Evolutionary conservation across 2,113 vertebrate genomes (phyloP).

Genomic region (Lonchura striata): DNA sequence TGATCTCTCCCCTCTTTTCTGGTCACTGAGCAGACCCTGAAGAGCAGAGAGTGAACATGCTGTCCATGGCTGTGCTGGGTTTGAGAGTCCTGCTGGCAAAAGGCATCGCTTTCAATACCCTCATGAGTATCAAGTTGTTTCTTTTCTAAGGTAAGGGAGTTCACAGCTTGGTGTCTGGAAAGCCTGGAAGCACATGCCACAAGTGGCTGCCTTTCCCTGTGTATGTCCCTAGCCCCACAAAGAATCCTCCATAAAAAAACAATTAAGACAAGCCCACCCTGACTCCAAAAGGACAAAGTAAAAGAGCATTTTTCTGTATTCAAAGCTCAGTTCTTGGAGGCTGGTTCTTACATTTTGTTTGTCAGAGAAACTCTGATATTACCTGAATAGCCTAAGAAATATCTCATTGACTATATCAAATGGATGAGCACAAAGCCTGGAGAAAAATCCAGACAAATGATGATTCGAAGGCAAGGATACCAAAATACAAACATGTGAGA

Average conservation of each 20-base stretch:
- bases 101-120: too few species aligned
- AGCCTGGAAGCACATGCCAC: not conserved
- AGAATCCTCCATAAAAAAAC: not conserved
- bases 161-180: not conserved
- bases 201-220: not conserved
- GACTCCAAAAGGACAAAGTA: not conserved
- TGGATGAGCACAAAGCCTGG: not conserved
- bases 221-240: not conserved
- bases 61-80: too few species aligned
- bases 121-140: too few species aligned
- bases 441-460: not conserved
- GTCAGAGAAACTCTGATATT: not conserved
- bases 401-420: not conserved
- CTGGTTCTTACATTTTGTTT: not conserved
- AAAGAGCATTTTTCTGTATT: not conserved
- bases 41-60: not conserved
- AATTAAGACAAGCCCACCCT: too few species aligned
- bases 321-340: not conserved
- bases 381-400: not conserved
- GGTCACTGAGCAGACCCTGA: not conserved
- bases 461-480: not conserved
- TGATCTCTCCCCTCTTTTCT: not conserved
- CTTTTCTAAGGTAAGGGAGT: not conserved
- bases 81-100: constrained; percentile 78
- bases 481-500: not conserved